Evolutionary conservation across 2,888 invertebrate species (phyloP).

Genomic region (Neria commutata): DNA sequence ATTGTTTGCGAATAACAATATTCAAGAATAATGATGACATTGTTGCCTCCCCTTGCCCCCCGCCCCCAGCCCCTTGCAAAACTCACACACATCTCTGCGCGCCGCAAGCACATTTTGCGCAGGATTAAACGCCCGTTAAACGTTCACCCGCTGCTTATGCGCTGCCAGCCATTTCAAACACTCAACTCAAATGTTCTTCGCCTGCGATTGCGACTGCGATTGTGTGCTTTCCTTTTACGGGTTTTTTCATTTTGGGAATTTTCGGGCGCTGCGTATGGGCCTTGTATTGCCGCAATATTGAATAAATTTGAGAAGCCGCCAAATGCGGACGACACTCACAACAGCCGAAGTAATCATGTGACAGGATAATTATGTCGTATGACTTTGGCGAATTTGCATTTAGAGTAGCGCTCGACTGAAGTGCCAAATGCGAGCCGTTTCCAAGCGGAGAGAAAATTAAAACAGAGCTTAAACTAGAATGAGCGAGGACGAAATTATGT

Average conservation of each 20-base stretch:
- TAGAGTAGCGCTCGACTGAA: constrained; percentile 39
- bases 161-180: constrained; percentile 26
- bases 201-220: too few species aligned
- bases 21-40: constrained; percentile 57
- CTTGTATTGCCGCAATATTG: constrained; percentile 34
- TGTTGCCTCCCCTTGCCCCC: constrained; percentile 45
- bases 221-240: constrained; percentile 17
- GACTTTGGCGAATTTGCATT: constrained; percentile 48
- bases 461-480: too few species aligned
- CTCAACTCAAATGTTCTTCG: constrained; percentile 23
- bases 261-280: too few species aligned
- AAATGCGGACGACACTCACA: constrained; percentile 14
- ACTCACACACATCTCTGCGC: constrained; percentile 26
- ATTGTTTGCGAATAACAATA: constrained; percentile 55
- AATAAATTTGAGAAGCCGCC: constrained; percentile 28
- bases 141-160: constrained; percentile 39
- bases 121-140: constrained; percentile 52
- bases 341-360: constrained; percentile 45
- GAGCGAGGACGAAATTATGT: too few species aligned
- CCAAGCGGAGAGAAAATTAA: too few species aligned
- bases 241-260: constrained; percentile 32
- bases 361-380: constrained; percentile 49
- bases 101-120: constrained; percentile 52
- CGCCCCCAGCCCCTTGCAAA: constrained; percentile 40
- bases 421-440: neutral